Percentiles rank a stretch among this genome's conserved stretches.
These are phyloP conservation scores for Leptopilina boulardi DNA, from an alignment of 1,140 invertebrate genomes.

Conservation along the genomic window DNA sequence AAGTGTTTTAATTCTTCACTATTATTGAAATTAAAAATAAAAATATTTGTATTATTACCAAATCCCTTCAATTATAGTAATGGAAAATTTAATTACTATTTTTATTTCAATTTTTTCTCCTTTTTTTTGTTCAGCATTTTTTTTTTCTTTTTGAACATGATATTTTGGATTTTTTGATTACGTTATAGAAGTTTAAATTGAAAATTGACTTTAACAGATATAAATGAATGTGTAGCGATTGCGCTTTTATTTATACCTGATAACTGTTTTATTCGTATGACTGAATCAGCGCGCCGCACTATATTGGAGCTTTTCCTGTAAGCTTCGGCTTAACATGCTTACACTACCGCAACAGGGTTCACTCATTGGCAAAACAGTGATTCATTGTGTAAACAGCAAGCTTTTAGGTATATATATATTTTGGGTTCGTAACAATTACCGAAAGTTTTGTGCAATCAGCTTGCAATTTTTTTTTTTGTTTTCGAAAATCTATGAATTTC, in stretches of 20 bases:
- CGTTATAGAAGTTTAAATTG: background rate
- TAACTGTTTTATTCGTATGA: constrained; percentile 14
- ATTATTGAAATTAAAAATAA: too few species aligned
- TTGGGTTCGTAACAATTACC: constrained; percentile 50
- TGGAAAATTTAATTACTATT: too few species aligned
- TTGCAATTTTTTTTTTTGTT: too few species aligned
- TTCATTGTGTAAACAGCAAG: constrained; percentile 57
- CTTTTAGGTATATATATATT: too few species aligned
- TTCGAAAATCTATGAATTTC: too few species aligned
- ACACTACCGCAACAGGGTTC: constrained; percentile 45
- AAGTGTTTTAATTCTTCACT: too few species aligned
- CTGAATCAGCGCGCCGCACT: background rate
- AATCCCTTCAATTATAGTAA: too few species aligned
- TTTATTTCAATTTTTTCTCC: too few species aligned
- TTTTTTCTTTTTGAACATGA: background rate
- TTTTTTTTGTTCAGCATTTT: too few species aligned
- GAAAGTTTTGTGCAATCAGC: constrained; percentile 42
- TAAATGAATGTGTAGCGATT: constrained; percentile 39
- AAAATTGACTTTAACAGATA: constrained; percentile 11
- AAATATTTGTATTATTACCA: too few species aligned
- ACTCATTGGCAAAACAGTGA: constrained; percentile 49
- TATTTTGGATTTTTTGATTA: background rate
- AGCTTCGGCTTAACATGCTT: constrained; percentile 48
- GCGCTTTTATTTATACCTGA: constrained; percentile 38
- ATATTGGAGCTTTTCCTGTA: background rate